A percentile compares a stretch with the other conserved stretches of the same genome.
phyloP scores from a whole-genome alignment of 2,888 invertebrate species.

The Pimpla rufipes region DNA sequence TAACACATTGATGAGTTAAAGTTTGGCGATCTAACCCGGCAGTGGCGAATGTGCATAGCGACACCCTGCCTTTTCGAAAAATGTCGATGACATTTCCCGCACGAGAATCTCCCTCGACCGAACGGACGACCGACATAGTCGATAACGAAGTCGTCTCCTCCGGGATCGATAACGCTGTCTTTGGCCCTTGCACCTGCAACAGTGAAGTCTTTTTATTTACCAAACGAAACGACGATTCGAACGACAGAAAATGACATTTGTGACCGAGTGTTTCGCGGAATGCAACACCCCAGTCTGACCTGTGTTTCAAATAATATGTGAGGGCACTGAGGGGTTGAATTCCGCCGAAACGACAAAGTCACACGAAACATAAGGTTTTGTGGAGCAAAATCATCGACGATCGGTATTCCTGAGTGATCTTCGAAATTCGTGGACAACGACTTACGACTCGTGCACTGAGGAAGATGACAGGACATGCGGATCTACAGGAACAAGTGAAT shows the following conservation, averaged over 20 bases:
- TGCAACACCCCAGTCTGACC: neutral
- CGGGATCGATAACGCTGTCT: neutral
- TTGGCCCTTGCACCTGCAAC: neutral
- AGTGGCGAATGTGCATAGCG: conserved; percentile 55
- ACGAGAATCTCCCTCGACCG: neutral
- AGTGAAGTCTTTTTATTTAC: neutral
- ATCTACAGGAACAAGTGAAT: neutral
- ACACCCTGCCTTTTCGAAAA: neutral
- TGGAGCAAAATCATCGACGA: neutral
- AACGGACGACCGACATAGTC: neutral
- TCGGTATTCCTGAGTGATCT: neutral
- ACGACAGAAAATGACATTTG: neutral
- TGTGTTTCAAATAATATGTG: neutral
- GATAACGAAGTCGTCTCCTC: neutral
- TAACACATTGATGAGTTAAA: neutral
- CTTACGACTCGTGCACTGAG: too few relatives aligned
- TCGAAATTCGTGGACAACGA: neutral
- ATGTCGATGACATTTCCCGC: neutral
- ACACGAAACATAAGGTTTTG: too few relatives aligned
- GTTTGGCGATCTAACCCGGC: neutral
- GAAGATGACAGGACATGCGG: neutral
- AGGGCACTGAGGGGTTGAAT: neutral
- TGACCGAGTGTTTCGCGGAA: neutral
- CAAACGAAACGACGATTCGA: too few relatives aligned
- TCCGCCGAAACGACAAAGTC: neutral